Evolutionary conservation across 2,797 vertebrate species (phyloP), one percentile per base, ranked within the genome.

Genomic region (Syngnathus rostellatus): DNA sequence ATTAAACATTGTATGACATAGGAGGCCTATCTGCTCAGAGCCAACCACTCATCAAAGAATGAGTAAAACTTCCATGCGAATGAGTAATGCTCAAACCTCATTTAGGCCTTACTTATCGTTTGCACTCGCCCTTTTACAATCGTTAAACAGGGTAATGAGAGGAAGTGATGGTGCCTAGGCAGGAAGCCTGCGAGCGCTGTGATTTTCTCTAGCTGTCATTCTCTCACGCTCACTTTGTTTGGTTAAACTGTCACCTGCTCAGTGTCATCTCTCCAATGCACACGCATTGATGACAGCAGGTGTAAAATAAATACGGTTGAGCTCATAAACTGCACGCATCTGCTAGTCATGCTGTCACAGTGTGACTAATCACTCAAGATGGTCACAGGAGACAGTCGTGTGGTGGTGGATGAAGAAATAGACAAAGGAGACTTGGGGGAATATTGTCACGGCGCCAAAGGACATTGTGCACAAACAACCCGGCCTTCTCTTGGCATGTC

Each of bases 101-200:
- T 21, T 54, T n/a, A 41, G 39, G 21, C 41, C 8, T 19, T 51
- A 19, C 63, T 21, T 64, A n/a, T 50, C 50, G 48, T 45, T 39
- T 66, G 43, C 40, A 31, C 23, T 40, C 6, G 10, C 17, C 54
- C 41, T 87, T 89, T 90, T 84, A 88, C 83, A 82, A 75, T 82
- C 73, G 73, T 65, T 68, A 75, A 82, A 5, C 74, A 70, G 68
- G 66, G 68, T 80, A 70, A 77, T 71, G 78, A 80, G 78, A 88
- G 90, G 91, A 92, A 91, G 85, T 87, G 81, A 89, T 88, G 84
- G 76, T 82, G 86, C 87, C 77, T 81, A 78, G 82, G 77, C 89
- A 87, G 88, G 90, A 91, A 90, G 87, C 72, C 59, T 74, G 77
- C 78, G 73, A 86, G 82, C 76, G 21, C 77, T 87, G 85, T 80